These are phyloP conservation scores for Parauchenoglanis ngamensis DNA, from an alignment of 2,797 vertebrate species.

Conservation along the genomic window DNA sequence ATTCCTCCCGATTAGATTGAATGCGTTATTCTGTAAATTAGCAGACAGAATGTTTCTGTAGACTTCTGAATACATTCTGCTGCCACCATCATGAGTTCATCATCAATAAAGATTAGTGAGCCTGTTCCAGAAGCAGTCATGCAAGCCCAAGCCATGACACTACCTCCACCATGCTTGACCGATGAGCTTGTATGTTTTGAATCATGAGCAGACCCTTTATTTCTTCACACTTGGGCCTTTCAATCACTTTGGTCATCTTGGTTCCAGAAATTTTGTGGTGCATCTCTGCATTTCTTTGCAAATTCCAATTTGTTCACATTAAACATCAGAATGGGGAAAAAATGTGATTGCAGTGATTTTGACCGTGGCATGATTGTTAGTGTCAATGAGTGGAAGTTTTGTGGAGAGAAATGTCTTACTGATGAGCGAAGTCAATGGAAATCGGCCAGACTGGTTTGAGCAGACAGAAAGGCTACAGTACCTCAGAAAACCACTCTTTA, in stretches of 20 bases:
- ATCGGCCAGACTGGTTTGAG: not conserved
- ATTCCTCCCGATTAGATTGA: not conserved
- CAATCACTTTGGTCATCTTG: not conserved
- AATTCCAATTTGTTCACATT: not conserved
- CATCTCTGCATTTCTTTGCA: not conserved
- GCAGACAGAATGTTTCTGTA: not conserved
- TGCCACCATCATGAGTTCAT: not conserved
- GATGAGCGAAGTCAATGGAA: not conserved
- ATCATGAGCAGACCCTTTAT: not conserved
- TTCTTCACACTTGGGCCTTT: not conserved
- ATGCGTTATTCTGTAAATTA: not conserved
- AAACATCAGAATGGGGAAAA: no score
- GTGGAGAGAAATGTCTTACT: not conserved
- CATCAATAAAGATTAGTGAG: not conserved
- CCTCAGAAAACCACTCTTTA: not conserved
- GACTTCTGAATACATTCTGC: not conserved
- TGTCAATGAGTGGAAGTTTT: not conserved
- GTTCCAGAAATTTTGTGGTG: not conserved
- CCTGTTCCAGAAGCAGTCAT: not conserved
- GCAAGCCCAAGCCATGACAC: not conserved
- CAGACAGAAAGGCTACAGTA: not conserved
- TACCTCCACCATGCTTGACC: not conserved
- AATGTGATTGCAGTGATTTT: no score
- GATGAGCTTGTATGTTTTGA: not conserved
- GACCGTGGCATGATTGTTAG: no score